These are phyloP conservation scores for Himalopsyche tibetana DNA, from an alignment of 2,888 invertebrate species.

Conservation along the genomic window DNA sequence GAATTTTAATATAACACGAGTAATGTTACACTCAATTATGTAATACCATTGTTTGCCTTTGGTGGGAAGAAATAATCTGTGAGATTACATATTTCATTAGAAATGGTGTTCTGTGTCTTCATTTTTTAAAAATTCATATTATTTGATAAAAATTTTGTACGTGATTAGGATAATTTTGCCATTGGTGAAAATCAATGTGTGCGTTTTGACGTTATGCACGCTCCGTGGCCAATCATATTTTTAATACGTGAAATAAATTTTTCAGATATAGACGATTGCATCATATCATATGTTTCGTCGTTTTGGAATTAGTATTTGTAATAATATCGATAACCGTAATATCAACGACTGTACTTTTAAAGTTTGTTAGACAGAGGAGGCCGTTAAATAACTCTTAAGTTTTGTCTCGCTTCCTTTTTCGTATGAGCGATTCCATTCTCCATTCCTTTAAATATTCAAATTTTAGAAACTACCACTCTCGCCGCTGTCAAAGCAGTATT, in stretches of 20 bases:
- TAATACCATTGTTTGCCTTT: constrained; percentile 26
- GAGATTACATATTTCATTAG: constrained; percentile 24
- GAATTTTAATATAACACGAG: not conserved
- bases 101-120: constrained; percentile 30
- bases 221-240: constrained; percentile 31
- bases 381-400: not conserved
- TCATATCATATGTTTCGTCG: not conserved
- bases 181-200: constrained; percentile 11
- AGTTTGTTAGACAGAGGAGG: not conserved
- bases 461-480: no score
- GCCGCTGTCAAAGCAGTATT: no score
- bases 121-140: constrained; percentile 5
- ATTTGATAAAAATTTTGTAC: not conserved
- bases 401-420: not conserved
- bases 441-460: no score
- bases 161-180: constrained; percentile 10
- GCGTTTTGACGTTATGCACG: not conserved
- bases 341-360: constrained; percentile 4
- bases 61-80: constrained; percentile 18
- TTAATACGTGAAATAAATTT: not conserved
- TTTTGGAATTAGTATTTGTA: constrained; percentile 16
- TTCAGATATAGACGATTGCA: constrained; percentile 7
- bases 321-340: not conserved
- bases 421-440: no score
- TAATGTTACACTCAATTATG: constrained; percentile 13